These are phyloP conservation scores for Pollachius pollachius DNA, from an alignment of 2,113 vertebrate species.

Conservation along the genomic window DNA sequence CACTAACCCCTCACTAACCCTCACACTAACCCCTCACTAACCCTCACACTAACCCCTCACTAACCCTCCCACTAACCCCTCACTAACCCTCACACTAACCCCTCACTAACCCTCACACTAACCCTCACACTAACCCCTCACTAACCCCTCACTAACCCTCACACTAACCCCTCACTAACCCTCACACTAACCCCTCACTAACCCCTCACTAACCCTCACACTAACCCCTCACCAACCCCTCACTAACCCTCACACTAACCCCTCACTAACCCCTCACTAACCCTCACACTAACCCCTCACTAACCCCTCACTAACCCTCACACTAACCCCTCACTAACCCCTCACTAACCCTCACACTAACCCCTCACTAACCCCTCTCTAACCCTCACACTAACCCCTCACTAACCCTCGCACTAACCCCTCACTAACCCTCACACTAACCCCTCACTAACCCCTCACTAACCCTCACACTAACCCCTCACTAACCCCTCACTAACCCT, in stretches of 20 bases:
- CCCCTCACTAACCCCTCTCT: too few relatives aligned
- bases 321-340: conserved; percentile 22
- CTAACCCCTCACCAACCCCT: too few relatives aligned
- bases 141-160: too few relatives aligned
- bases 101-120: background rate
- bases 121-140: background rate
- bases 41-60: background rate
- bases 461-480: background rate
- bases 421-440: too few relatives aligned
- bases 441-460: too few relatives aligned
- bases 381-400: too few relatives aligned
- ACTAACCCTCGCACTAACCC: too few relatives aligned
- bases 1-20: too few relatives aligned
- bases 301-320: conserved; percentile 70
- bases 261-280: background rate
- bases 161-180: too few relatives aligned
- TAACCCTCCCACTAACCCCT: background rate
- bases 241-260: background rate
- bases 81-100: background rate
- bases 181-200: background rate
- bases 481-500: background rate
- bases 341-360: too few relatives aligned
- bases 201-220: background rate
- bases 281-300: conserved; percentile 38
- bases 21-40: background rate